Evolutionary conservation across 2,888 invertebrate genomes (phyloP).

Genomic region (Caenorhabditis sp.): DNA sequence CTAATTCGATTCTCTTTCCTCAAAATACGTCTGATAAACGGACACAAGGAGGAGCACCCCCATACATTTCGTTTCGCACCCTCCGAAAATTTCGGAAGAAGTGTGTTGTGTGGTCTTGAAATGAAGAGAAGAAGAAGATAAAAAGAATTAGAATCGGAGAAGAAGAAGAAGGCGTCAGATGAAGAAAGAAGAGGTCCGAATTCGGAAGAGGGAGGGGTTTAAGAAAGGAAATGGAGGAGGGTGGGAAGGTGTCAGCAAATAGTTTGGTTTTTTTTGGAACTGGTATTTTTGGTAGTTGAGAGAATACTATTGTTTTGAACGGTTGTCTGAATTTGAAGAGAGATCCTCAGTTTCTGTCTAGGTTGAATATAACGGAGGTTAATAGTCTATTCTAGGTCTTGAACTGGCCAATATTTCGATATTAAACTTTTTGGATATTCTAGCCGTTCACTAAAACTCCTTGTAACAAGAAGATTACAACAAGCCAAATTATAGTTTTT

Average conservation of each 20-base stretch:
- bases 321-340: too few relatives aligned
- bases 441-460: too few relatives aligned
- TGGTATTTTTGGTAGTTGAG: too few relatives aligned
- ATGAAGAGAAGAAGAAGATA: conserved; percentile 51
- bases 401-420: too few relatives aligned
- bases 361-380: too few relatives aligned
- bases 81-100: conserved; percentile 22
- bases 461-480: too few relatives aligned
- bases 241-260: conserved; percentile 1
- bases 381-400: too few relatives aligned
- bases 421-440: too few relatives aligned
- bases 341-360: too few relatives aligned
- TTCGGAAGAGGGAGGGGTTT: conserved; percentile 34
- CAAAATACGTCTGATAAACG: conserved; percentile 63
- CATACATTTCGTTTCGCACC: conserved; percentile 37
- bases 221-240: conserved; percentile 41
- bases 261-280: not conserved
- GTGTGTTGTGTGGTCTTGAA: conserved; percentile 39
- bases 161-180: conserved; percentile 10
- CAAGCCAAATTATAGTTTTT: too few relatives aligned
- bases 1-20: conserved; percentile 51
- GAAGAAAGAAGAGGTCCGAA: conserved; percentile 48
- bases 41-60: not conserved
- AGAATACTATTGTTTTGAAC: too few relatives aligned
- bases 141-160: conserved; percentile 35